These are phyloP conservation scores for Xenus cinereus DNA, from an alignment of 2,113 vertebrate genomes.

Conservation along the genomic window DNA sequence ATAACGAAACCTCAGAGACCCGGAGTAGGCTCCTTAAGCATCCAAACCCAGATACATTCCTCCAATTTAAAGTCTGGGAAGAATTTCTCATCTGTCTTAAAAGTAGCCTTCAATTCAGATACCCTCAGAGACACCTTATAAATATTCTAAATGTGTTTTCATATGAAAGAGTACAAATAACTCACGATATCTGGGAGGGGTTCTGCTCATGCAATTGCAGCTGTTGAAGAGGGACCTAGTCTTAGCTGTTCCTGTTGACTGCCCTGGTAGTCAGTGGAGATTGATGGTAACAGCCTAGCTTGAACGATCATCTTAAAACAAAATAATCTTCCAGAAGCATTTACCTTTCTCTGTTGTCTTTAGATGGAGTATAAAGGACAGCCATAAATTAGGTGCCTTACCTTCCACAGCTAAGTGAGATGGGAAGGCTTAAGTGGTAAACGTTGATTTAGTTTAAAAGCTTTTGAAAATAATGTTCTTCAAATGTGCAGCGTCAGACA, in stretches of 20 bases:
- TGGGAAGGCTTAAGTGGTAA: not conserved
- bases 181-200: fast-evolving
- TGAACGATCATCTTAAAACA: not conserved
- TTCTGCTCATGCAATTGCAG: not conserved
- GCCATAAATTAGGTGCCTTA: not conserved
- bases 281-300: not conserved
- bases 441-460: not conserved
- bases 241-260: not conserved
- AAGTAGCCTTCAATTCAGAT: not conserved
- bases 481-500: not conserved
- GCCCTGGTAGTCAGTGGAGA: not conserved
- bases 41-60: not conserved
- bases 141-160: not conserved
- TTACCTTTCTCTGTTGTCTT: not conserved
- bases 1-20: not conserved
- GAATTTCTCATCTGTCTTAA: not conserved
- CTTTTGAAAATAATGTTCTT: not conserved
- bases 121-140: not conserved
- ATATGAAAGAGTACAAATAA: not conserved
- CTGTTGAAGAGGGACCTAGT: not conserved
- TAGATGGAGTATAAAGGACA: not conserved
- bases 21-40: not conserved
- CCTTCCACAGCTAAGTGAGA: not conserved
- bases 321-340: not conserved
- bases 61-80: not conserved